Evolutionary conservation across 2,797 vertebrate species (phyloP), one percentile per base, ranked within the genome.

Genomic region (Sphenopsis melanotis): DNA sequence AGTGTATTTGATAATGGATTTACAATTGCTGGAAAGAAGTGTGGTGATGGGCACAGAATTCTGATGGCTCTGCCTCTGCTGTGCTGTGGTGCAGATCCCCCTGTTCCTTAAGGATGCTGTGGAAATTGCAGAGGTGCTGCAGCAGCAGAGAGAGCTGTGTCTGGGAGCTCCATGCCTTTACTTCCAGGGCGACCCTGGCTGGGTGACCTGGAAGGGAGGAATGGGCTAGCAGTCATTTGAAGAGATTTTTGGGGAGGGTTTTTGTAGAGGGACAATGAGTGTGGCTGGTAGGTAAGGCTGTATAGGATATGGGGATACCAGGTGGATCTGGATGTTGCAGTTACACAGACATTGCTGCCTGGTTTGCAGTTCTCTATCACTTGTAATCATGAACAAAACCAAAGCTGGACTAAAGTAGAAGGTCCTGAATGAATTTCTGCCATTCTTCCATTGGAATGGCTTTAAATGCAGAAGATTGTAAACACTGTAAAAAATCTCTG

Each of bases 1-100:
- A 30, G n/a, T 29, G 20, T 75, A 10, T 93, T 69, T 90, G 94
- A 55, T 90, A 85, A 94, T 61, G 71, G 65, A 93, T 94, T 94
- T 94, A 94, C 91, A 94, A 23, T 76, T 87, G 69, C 70, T 69
- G 69, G 76, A 70, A 89, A 39, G 85, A 60, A 71, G 27, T 1
- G 46, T 70, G 89, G 66, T 0, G 36, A 92, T 7, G 3, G 77
- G 70, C 42, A 7, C 0, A 1, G 94, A 91, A 94, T 93, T 83
- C 39, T 81, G 85, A 91, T 83, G 79, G 27, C 71, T 92, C 20
- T 59, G 11, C 44, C 65, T 46, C 24, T 6, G 16, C 75, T 90
- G 76, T 34, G 79, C 75, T 41, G 36, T 12, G 66, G 15, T 22
- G 76, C n/a, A 5, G 41, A 17, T 46, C 46, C 0, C 1, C 0